Base-by-base conservation (phyloP, 2,113 vertebrate genomes). In the Ophiodon elongatus region DNA sequence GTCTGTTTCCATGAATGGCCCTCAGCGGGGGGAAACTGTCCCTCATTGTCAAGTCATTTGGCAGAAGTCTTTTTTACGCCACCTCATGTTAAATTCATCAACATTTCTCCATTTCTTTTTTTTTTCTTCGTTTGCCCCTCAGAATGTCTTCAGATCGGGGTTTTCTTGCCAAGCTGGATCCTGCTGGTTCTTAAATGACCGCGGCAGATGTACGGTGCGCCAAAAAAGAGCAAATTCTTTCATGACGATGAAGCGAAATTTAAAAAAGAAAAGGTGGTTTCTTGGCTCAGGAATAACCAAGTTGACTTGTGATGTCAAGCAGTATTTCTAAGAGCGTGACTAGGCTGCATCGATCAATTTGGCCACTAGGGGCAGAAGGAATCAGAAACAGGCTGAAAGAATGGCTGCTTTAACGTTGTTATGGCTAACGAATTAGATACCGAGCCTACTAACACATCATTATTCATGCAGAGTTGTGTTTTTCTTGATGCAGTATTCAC, bases 71-170 rank as follows among this genome's bases (percentile, higher is more conserved):
- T 72, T 89, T 92, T 89, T 91, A 91, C 84, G 43, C 84, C 73
- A 85, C 89, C 90, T 92, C 90, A 93, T 95, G 92, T 94, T 93
- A 94, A 95, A 95, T 89, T 89, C 90, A 94, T 95, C 93, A 94
- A 90, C 88, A 86, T 95, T 92, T 93, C 73, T 84, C 66, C 79
- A 79, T 70, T 73, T 76, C 65, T 60, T 31, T 59, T 67, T 59
- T 84, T 85, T 84, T 77, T 71, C 52, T 43, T 68, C 54, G 41
- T 63, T 73, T 76, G 78, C 82, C 90, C 82, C 73, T 89, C 73
- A 78, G 84, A 91, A 87, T 70, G 78, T 91, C 84, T 90, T 89
- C 76, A 84, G 85, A 87, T 94, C 77, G 72, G 84, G 52, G 79
- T 86, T 25, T 73, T 89, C 85, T 89, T 73, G 88, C 90, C 86